Conservation (phyloP, 2,888 invertebrate species). For the Athripsodes cinereus region DNA sequence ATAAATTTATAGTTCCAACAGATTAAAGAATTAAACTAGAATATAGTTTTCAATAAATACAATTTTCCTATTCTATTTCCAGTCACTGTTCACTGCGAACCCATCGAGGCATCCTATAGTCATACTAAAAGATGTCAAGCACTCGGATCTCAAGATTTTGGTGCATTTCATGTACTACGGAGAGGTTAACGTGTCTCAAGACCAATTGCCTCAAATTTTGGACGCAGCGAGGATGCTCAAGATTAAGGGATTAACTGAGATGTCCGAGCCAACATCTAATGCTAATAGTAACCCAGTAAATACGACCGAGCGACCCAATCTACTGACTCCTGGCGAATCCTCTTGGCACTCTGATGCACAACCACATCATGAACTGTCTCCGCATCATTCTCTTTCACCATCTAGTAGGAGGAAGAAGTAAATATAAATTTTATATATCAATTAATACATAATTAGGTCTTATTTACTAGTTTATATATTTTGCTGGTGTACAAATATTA, state of each 20-base stretch:
- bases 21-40: too few relatives aligned
- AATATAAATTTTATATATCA: background rate
- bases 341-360: slow-evolving; percentile 45
- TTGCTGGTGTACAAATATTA: too few relatives aligned
- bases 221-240: slow-evolving; percentile 83
- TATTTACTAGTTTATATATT: background rate
- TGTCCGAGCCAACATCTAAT: slow-evolving; percentile 63
- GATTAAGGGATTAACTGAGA: slow-evolving; percentile 84
- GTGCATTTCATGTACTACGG: slow-evolving; percentile 92
- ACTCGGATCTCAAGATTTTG: slow-evolving; percentile 78
- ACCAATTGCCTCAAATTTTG: slow-evolving; percentile 71
- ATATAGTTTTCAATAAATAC: too few relatives aligned
- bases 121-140: slow-evolving; percentile 83
- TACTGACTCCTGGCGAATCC: slow-evolving; percentile 53
- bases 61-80: slow-evolving; percentile 34
- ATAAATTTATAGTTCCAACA: too few relatives aligned
- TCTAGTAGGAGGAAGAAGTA: slow-evolving; percentile 47
- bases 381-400: slow-evolving; percentile 57
- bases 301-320: slow-evolving; percentile 39
- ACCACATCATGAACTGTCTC: slow-evolving; percentile 31
- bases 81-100: slow-evolving; percentile 78
- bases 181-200: slow-evolving; percentile 86
- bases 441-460: background rate
- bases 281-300: slow-evolving; percentile 4
- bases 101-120: slow-evolving; percentile 87